Evolutionary conservation across 2,113 vertebrate species (phyloP).

Genomic region (Phyllostomus hastatus): DNA sequence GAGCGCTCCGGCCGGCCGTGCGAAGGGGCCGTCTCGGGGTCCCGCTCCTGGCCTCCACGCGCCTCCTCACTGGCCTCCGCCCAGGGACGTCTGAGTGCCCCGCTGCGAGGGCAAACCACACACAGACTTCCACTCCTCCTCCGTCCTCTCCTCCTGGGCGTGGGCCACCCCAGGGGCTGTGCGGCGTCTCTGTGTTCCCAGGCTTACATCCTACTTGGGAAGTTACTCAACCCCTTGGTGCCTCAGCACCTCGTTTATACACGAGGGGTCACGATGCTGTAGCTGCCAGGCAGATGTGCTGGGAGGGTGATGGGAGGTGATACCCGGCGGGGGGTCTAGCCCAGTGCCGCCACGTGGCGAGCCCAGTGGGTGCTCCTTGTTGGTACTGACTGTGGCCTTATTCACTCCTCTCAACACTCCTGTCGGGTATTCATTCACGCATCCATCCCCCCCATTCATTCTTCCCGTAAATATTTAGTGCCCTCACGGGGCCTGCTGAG

Average conservation of each 20-base stretch:
- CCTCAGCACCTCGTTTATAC: not conserved
- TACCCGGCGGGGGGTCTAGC: not conserved
- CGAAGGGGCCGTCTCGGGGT: not conserved
- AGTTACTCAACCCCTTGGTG: not conserved
- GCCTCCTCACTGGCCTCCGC: not conserved
- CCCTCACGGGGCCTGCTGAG: no score
- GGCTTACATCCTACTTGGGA: not conserved
- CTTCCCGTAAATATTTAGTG: not conserved
- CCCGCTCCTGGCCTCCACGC: not conserved
- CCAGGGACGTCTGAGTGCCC: not conserved
- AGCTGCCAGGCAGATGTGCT: not conserved
- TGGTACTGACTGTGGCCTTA: not conserved
- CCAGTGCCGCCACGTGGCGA: fast-evolving
- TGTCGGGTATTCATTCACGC: not conserved
- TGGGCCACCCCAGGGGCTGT: not conserved
- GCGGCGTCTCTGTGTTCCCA: not conserved
- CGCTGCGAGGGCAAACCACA: not conserved
- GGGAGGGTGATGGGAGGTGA: not conserved
- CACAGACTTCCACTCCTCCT: not conserved
- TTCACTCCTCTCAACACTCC: not conserved
- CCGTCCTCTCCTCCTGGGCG: not conserved
- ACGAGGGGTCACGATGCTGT: not conserved
- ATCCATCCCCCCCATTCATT: not conserved
- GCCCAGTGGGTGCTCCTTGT: not conserved
- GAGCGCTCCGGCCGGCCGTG: not conserved